Evolutionary conservation across 2,113 vertebrate species (phyloP).

Genomic region (Clarias magur): DNA sequence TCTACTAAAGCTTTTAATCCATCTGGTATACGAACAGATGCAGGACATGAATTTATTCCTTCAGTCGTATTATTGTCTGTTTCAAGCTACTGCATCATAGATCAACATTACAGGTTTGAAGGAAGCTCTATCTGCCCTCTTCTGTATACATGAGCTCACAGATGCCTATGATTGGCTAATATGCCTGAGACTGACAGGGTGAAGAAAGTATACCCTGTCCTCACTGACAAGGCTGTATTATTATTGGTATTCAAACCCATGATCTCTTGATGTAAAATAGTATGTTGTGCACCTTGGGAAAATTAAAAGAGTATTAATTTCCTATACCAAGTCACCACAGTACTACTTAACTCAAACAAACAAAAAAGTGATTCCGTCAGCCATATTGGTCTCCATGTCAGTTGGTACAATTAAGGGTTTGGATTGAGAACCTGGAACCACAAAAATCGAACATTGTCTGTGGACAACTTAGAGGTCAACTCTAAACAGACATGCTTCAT

Average conservation of each 20-base stretch:
- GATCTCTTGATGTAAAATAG: background rate
- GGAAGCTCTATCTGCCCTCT: background rate
- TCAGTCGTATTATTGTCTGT: background rate
- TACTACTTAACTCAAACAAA: background rate
- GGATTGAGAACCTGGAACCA: background rate
- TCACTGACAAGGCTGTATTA: background rate
- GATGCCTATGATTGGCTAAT: background rate
- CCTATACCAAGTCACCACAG: background rate
- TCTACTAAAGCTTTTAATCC: background rate
- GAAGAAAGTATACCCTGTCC: background rate
- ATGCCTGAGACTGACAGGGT: background rate
- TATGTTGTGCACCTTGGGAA: background rate
- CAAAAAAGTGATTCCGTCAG: background rate
- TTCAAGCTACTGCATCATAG: background rate
- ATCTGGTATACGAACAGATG: background rate
- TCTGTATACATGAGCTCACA: background rate
- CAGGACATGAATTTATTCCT: background rate
- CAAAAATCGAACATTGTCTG: background rate
- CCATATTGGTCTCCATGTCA: background rate
- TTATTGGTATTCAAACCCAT: background rate
- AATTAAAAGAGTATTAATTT: background rate
- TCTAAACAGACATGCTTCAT: background rate
- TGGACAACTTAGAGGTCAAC: background rate
- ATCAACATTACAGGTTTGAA: background rate
- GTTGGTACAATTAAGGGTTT: background rate